phyloP scores from a whole-genome alignment of 1,140 invertebrate genomes.

The Pogonus chalceus region DNA sequence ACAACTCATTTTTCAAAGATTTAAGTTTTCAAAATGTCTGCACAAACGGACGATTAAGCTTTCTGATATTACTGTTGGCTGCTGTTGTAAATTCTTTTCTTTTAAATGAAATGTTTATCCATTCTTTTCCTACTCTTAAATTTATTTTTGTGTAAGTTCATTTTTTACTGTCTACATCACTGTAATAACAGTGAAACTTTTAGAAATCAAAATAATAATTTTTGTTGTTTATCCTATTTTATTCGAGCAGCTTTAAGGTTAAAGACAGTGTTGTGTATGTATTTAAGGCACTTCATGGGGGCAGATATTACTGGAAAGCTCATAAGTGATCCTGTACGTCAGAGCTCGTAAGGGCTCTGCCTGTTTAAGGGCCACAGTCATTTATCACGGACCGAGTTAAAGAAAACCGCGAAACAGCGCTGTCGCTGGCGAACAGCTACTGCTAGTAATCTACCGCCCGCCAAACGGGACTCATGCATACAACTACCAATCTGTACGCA shows the following conservation, averaged over 20 bases:
- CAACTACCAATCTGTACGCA: too few relatives aligned
- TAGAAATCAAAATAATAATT: too few relatives aligned
- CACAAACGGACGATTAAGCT: constrained; percentile 1
- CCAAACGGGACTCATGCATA: neutral
- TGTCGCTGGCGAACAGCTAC: too few relatives aligned
- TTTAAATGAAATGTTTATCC: neutral
- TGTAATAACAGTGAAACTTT: too few relatives aligned
- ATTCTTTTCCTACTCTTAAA: too few relatives aligned
- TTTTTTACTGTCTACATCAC: too few relatives aligned
- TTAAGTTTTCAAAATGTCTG: neutral
- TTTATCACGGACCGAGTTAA: neutral
- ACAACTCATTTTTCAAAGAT: constrained; percentile 7
- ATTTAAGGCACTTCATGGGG: neutral
- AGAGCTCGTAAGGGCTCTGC: neutral
- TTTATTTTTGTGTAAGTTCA: too few relatives aligned
- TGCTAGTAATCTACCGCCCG: neutral
- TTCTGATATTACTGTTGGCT: neutral
- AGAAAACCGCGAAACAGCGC: constrained; percentile 2
- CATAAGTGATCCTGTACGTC: neutral
- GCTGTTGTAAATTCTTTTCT: neutral
- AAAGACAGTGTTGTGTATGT: neutral
- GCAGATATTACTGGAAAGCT: neutral
- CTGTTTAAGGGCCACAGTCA: neutral
- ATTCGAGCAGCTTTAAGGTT: too few relatives aligned
- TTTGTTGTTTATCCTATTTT: too few relatives aligned